Percentiles rank a stretch among this genome's conserved stretches.
Evolutionary conservation across 2,888 invertebrate species (phyloP).

Genomic region (Lithosia quadra): DNA sequence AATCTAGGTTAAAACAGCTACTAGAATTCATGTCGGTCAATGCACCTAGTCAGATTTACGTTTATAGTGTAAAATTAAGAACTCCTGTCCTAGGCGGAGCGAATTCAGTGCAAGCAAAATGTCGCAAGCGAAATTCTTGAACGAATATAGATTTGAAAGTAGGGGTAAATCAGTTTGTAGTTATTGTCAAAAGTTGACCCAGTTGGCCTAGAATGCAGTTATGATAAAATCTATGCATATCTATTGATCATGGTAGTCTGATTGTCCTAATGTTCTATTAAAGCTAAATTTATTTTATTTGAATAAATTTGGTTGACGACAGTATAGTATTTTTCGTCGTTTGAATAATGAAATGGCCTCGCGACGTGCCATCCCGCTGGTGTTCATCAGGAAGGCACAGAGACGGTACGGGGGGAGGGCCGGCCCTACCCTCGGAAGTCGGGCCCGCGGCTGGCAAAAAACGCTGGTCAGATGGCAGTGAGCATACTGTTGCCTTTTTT

Average conservation of each 20-base stretch:
- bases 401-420: too few relatives aligned
- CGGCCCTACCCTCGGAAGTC: too few relatives aligned
- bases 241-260: not conserved
- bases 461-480: too few relatives aligned
- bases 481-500: too few relatives aligned
- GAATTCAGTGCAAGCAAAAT: constrained; percentile 38
- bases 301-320: too few relatives aligned
- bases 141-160: constrained; percentile 29
- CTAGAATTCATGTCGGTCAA: constrained; percentile 29
- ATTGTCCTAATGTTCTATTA: not conserved
- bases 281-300: not conserved
- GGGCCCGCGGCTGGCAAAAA: too few relatives aligned
- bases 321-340: too few relatives aligned
- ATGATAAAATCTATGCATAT: not conserved
- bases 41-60: not conserved
- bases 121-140: constrained; percentile 47
- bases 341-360: too few relatives aligned
- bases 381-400: too few relatives aligned
- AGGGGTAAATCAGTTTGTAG: constrained; percentile 25
- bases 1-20: constrained; percentile 37
- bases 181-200: constrained; percentile 45
- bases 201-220: constrained; percentile 9
- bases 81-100: constrained; percentile 34
- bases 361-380: too few relatives aligned
- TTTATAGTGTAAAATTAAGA: constrained; percentile 14